These are phyloP conservation scores for Drosophila atroscutellata DNA, from an alignment of 2,888 invertebrate species.

Conservation along the genomic window DNA sequence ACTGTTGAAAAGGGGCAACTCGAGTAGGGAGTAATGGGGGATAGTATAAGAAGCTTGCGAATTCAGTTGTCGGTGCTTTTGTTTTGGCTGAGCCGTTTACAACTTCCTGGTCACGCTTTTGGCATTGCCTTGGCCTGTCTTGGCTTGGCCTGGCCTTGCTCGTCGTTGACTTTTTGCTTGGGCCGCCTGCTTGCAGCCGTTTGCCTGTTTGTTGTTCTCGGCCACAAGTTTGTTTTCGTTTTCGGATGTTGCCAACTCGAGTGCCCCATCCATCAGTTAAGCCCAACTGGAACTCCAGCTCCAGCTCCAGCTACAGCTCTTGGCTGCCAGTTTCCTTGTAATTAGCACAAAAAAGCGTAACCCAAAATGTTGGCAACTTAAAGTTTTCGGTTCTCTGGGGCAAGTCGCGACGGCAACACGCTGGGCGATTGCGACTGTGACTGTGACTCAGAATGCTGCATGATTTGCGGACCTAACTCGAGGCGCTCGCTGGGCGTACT, in stretches of 20 bases:
- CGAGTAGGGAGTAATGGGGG: background rate
- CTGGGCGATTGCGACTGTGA: conserved; percentile 30
- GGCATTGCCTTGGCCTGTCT: conserved; percentile 55
- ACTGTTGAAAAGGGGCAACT: conserved; percentile 12
- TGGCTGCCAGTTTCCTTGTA: conserved; percentile 63
- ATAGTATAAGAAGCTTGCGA: background rate
- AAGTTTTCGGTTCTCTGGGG: conserved; percentile 49
- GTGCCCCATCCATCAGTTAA: conserved; percentile 61
- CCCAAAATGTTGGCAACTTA: conserved; percentile 72
- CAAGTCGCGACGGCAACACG: conserved; percentile 39
- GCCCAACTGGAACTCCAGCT: conserved; percentile 23
- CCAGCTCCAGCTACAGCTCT: conserved; percentile 18
- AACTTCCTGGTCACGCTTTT: conserved; percentile 79
- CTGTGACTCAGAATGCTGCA: conserved; percentile 51
- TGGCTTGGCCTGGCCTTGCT: conserved; percentile 51
- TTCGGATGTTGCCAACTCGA: conserved; percentile 69
- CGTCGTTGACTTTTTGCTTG: conserved; percentile 47
- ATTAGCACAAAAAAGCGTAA: conserved; percentile 71
- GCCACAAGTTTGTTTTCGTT: conserved; percentile 77
- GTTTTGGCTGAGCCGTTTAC: conserved; percentile 73
- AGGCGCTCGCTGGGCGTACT: conserved; percentile 71
- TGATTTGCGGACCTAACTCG: conserved; percentile 67
- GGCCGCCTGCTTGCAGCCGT: conserved; percentile 35
- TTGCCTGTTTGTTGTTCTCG: conserved; percentile 61
- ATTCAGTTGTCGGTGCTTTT: conserved; percentile 54